Percentiles rank a stretch among this genome's conserved stretches.
Evolutionary conservation across 2,797 vertebrate genomes (phyloP).

Genomic region (Dromococcyx pavoninus): DNA sequence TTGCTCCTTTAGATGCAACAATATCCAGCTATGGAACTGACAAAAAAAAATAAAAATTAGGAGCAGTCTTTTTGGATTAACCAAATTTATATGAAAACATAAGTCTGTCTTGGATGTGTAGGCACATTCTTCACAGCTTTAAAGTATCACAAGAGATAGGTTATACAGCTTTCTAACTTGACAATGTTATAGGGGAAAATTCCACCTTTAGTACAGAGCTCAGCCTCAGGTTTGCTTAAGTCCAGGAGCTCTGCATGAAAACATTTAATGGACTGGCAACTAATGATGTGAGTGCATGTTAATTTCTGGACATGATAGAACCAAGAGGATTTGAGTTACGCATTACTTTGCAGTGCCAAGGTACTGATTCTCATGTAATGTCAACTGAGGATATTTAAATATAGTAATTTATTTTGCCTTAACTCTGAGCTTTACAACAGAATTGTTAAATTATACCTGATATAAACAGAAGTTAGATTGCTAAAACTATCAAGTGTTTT

Average conservation of each 20-base stretch:
- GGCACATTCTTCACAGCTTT: background rate
- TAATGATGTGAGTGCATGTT: accelerated
- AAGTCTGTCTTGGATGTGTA: background rate
- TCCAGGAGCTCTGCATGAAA: background rate
- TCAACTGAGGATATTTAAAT: background rate
- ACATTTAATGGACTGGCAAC: background rate
- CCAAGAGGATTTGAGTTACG: background rate
- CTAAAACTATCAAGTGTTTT: background rate
- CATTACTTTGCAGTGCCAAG: background rate
- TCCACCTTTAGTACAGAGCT: background rate
- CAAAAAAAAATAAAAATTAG: background rate
- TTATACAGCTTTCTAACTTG: background rate
- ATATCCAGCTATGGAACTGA: background rate
- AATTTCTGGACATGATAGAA: background rate
- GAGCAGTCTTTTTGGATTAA: background rate
- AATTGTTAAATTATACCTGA: background rate
- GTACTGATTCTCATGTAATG: background rate
- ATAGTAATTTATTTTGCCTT: background rate
- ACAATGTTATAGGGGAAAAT: background rate
- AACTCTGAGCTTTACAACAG: background rate
- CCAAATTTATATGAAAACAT: background rate
- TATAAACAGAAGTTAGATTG: background rate
- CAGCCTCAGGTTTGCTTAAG: background rate
- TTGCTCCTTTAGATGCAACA: background rate
- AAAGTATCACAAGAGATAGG: background rate